Evolutionary conservation across 2,113 vertebrate species (phyloP).

Genomic region (Oostethus manadensis): DNA sequence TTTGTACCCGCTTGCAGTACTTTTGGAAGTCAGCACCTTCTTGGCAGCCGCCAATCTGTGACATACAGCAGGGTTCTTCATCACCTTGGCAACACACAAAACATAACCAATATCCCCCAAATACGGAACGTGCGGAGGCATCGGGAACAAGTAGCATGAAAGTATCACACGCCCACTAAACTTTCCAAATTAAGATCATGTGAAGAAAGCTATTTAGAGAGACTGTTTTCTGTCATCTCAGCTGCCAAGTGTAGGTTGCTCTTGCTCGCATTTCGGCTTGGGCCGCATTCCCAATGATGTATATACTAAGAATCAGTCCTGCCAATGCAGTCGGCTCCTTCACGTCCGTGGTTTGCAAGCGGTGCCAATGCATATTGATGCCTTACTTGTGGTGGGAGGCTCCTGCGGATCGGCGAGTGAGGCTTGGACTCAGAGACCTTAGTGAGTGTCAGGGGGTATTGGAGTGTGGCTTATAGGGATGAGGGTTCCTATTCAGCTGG

Average conservation of each 20-base stretch:
- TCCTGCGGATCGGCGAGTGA: constrained; percentile 46
- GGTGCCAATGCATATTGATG: constrained; percentile 71
- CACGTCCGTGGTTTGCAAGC: constrained; percentile 58
- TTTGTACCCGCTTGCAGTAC: neutral
- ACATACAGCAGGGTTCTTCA: too few species aligned
- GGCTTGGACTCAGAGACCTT: constrained; percentile 46
- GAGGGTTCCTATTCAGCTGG: constrained; percentile 43
- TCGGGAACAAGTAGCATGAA: constrained; percentile 22
- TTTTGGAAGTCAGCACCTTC: neutral
- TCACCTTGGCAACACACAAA: constrained; percentile 10
- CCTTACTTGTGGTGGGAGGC: constrained; percentile 59
- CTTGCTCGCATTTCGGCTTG: constrained; percentile 59
- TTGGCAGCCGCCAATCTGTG: too few species aligned
- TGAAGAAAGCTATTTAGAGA: constrained; percentile 39
- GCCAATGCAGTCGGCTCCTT: constrained; percentile 70
- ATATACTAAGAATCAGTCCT: constrained; percentile 45
- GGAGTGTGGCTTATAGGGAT: constrained; percentile 51
- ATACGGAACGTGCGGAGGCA: constrained; percentile 26
- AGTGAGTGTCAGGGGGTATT: constrained; percentile 46
- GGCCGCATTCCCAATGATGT: constrained; percentile 47
- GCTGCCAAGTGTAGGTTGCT: constrained; percentile 73
- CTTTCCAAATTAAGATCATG: constrained; percentile 48
- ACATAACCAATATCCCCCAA: constrained; percentile 9
- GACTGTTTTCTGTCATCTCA: constrained; percentile 37
- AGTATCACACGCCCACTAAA: constrained; percentile 53